Evolutionary conservation across 2,888 invertebrate genomes (phyloP), one percentile per base, ranked within the genome.

Genomic region (Eristalinus aeneus): DNA sequence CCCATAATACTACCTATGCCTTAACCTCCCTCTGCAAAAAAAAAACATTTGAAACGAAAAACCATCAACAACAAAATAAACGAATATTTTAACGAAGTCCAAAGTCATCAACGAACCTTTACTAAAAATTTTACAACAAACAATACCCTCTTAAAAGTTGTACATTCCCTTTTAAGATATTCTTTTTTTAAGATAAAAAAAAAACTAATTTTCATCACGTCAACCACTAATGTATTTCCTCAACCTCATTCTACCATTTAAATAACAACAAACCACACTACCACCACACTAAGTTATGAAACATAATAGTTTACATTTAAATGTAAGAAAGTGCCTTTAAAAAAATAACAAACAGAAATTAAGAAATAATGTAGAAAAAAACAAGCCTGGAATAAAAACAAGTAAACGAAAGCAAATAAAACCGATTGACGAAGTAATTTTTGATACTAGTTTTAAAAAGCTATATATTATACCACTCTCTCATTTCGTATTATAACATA

Each of bases 321-420:
- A 78, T 78, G 82, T 83, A 87, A 87, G 83, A 87, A 87, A 87
- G 87, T 87, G 87, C 87, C 87, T 87, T 87, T 87, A 75, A 54
- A 83, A 75, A 71, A 75, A 34, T 56, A 76, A 56, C 46, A 69
- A 71, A 39, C 72, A 72, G 27, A 54, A 69, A 60, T 46, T 16
- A 34, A 34, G 34, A 34, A 34, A 34, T 34, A 34, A 34, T 34
- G 34, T 34, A 46, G 39, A 46, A 46, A 46, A 46, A 46, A 46
- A 3, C 46, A 46, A 46, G 16, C 46, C 6, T 46, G 46, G 46
- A 46, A 16, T 46, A 64, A 63, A 53, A 53, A 65, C 27, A 8
- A 56, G 16, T 11, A 78, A 75, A 27, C 46, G 65, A 58, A 68
- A 60, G 27, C 27, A 27, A 27, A 3, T 2, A 67, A 76, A 73